Conservation (phyloP, 2,797 vertebrate species). For the Sparus aurata region DNA sequence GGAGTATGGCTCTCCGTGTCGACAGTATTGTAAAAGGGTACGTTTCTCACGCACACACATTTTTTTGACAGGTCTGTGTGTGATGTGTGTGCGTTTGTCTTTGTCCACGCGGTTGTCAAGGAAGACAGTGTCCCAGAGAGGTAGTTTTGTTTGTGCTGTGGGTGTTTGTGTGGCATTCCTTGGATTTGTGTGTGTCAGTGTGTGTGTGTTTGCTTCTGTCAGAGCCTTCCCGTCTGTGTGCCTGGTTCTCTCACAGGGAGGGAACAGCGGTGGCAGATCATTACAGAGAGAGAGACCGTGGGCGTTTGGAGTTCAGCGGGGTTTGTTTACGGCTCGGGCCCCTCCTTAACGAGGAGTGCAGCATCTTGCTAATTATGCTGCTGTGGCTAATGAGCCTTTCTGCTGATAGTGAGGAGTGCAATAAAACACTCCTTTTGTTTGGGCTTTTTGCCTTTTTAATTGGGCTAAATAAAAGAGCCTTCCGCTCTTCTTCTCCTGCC, state of each 20-base stretch:
- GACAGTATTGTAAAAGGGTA: conserved; percentile 39
- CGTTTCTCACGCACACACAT: conserved; percentile 21
- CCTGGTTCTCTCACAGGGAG: conserved; percentile 68
- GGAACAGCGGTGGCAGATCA: conserved; percentile 82
- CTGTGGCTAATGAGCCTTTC: conserved; percentile 87
- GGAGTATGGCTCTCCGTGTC: conserved; percentile 24
- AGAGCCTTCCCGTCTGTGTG: conserved; percentile 63
- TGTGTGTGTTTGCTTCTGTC: conserved; percentile 68
- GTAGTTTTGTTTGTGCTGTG: conserved; percentile 53
- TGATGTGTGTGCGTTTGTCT: conserved; percentile 22
- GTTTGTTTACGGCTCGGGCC: conserved; percentile 87
- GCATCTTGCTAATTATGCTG: conserved; percentile 89
- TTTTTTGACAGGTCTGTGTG: conserved; percentile 22
- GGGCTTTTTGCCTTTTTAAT: conserved; percentile 83
- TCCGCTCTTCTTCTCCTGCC: conserved; percentile 55
- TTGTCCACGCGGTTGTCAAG: conserved; percentile 41
- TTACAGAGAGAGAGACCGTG: conserved; percentile 80
- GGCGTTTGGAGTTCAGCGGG: conserved; percentile 80
- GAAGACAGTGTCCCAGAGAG: conserved; percentile 47
- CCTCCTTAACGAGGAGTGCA: conserved; percentile 86
- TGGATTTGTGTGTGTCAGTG: conserved; percentile 35
- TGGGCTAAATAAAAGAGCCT: conserved; percentile 81
- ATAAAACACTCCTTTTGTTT: conserved; percentile 86
- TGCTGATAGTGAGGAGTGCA: conserved; percentile 80
- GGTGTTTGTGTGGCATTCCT: conserved; percentile 47